Evolutionary conservation across 1,140 invertebrate genomes (phyloP).

Genomic region (Drosophila leontia): DNA sequence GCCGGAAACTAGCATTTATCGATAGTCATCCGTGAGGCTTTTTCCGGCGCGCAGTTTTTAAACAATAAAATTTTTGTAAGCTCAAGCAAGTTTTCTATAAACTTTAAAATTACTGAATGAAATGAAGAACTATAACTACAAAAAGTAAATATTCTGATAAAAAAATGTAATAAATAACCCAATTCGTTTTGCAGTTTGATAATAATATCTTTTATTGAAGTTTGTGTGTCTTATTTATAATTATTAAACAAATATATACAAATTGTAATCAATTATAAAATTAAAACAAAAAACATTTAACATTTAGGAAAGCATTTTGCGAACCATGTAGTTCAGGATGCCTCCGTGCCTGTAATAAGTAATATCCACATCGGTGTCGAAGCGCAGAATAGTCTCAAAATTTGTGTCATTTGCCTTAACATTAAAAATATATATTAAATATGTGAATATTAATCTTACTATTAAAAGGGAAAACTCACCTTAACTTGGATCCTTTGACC

Average conservation of each 20-base stretch:
- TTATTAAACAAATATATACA: background rate
- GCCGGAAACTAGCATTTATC: background rate
- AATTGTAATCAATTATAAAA: background rate
- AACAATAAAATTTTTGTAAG: background rate
- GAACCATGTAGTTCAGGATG: slow-evolving; percentile 99
- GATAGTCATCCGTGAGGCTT: background rate
- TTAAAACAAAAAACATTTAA: background rate
- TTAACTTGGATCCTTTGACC: slow-evolving; percentile 79
- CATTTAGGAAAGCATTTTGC: slow-evolving; percentile 89
- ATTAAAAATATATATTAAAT: background rate
- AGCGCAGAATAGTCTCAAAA: slow-evolving; percentile 87
- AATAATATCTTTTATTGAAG: too few relatives aligned
- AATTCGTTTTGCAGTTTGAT: too few relatives aligned
- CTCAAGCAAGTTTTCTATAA: too few relatives aligned
- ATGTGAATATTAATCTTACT: background rate
- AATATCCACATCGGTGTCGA: slow-evolving; percentile 99
- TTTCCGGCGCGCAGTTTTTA: background rate
- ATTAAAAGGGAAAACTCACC: slow-evolving; percentile 24
- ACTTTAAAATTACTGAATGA: too few relatives aligned
- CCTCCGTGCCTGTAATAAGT: slow-evolving; percentile 97
- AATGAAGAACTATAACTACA: too few relatives aligned
- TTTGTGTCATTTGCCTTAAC: slow-evolving; percentile 85
- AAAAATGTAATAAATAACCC: too few relatives aligned
- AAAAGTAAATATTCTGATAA: too few relatives aligned
- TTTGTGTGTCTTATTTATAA: too few relatives aligned